Base-by-base conservation (phyloP, 2,797 vertebrate genomes). In the Adelosebastes latens region DNA sequence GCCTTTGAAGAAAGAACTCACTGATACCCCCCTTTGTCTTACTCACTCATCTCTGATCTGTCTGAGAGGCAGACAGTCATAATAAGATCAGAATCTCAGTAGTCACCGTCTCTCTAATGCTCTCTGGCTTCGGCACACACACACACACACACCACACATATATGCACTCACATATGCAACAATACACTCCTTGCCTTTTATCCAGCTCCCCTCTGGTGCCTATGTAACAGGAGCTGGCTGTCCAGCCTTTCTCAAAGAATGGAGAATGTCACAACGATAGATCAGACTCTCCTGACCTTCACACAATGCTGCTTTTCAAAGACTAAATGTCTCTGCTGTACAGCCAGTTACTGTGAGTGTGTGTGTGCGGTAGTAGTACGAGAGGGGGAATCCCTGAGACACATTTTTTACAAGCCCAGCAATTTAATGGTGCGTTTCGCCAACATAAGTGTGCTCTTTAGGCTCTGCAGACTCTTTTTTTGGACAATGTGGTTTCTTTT, bases 251-350 rank as follows among this genome's bases (percentile, higher is more conserved):
- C 90, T 87, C 87, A 85, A 75, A 83, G 88, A 89, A 88, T 74
- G 72, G 85, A 90, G 87, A 94, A 92, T 94, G 92, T 91, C 90
- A 87, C 86, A 89, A 86, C 82, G 75, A 87, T 91, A 85, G 93
- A 91, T 93, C 91, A 91, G 87, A 86, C 90, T 90, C 90, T 93
- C 87, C 93, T 94, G 95, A 95, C 93, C 95, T 94, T 94, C 87
- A 89, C 89, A 96, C 95, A 96, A 95, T 94, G 88, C 92, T 77
- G 91, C 89, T 94, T 95, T 94, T 94, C 75, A 95, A 94, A 87
- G 88, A 77, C 92, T 72, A 91, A 93, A 94, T 85, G 91, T 89
- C 90, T 93, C 79, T 58, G 58, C 64, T 46, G 63, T 72, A 86
- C 55, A 62, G 80, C 24, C 75, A 72, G 72, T 76, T 58, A 64